Evolutionary conservation across 2,888 invertebrate species (phyloP).

Genomic region (Pseudococcus longispinus): DNA sequence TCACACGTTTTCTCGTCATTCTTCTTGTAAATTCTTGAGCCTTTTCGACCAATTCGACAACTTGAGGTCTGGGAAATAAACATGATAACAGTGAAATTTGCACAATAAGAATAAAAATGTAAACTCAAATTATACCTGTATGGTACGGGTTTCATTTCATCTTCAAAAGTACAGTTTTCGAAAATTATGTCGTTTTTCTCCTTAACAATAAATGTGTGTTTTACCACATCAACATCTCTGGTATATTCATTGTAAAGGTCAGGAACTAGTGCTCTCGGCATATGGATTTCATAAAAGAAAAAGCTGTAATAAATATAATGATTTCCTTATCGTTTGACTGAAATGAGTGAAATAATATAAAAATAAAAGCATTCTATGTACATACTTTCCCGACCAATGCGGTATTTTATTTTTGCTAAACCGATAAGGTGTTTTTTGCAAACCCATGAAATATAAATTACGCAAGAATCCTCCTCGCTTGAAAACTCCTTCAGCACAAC

Average conservation of each 20-base stretch:
- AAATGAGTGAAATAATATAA: not conserved
- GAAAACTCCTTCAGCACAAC: not conserved
- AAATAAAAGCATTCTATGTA: not conserved
- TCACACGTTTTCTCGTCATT: not conserved
- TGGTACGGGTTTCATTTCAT: slow-evolving; percentile 48
- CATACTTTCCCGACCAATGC: slow-evolving; percentile 35
- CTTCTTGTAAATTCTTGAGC: not conserved
- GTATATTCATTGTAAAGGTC: not conserved
- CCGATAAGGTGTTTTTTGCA: slow-evolving; percentile 33
- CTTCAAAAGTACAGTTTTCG: slow-evolving; percentile 48
- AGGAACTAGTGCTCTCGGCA: slow-evolving; percentile 14
- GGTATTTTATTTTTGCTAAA: not conserved
- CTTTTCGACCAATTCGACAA: slow-evolving; percentile 1
- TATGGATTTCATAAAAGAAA: slow-evolving; percentile 36
- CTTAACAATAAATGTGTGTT: not conserved
- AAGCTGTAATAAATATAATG: not conserved
- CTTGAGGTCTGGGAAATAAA: slow-evolving; percentile 40
- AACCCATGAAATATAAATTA: slow-evolving; percentile 21
- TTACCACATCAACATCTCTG: slow-evolving; percentile 23
- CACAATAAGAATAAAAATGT: not conserved
- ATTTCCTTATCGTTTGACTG: not conserved
- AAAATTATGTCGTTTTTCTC: not conserved
- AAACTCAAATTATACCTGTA: slow-evolving; percentile 23
- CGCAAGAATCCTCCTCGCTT: slow-evolving; percentile 23
- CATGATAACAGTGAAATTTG: not conserved